These are phyloP conservation scores for Thereva unica DNA, from an alignment of 2,888 invertebrate species.

Conservation along the genomic window DNA sequence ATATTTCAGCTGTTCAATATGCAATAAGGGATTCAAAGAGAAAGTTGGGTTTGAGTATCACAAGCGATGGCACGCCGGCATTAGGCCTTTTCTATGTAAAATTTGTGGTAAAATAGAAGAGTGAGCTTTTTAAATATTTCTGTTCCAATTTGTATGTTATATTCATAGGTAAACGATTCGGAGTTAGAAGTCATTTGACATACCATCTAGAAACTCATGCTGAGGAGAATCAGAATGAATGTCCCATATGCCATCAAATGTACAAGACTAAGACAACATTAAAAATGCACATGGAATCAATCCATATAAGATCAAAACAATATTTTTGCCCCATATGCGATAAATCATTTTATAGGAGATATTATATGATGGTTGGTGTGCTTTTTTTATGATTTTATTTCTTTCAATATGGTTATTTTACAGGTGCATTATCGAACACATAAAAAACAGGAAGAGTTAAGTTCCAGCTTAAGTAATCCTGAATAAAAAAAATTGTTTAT, in stretches of 20 bases:
- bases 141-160: not conserved
- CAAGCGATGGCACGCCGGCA: slow-evolving; percentile 32
- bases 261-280: slow-evolving; percentile 38
- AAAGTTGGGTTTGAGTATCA: slow-evolving; percentile 39
- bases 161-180: slow-evolving; percentile 36
- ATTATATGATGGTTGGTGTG: slow-evolving; percentile 36
- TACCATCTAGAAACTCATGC: slow-evolving; percentile 40
- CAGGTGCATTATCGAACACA: too few relatives aligned
- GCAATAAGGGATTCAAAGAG: slow-evolving; percentile 36
- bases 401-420: too few relatives aligned
- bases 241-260: slow-evolving; percentile 35
- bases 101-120: slow-evolving; percentile 34
- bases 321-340: slow-evolving; percentile 29
- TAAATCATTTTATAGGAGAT: slow-evolving; percentile 32
- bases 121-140: not conserved
- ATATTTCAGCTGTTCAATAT: slow-evolving; percentile 32
- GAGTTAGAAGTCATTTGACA: slow-evolving; percentile 36
- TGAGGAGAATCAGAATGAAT: slow-evolving; percentile 28
- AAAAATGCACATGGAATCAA: slow-evolving; percentile 36
- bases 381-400: not conserved
- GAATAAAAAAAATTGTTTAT: too few relatives aligned
- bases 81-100: slow-evolving; percentile 31
- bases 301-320: slow-evolving; percentile 24
- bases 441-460: too few relatives aligned
- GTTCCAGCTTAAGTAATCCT: too few relatives aligned